A percentile compares a stretch with the other conserved stretches of the same genome.
Conservation (phyloP, 2,113 vertebrate species). For the Leptobrachium ailaonicum region DNA sequence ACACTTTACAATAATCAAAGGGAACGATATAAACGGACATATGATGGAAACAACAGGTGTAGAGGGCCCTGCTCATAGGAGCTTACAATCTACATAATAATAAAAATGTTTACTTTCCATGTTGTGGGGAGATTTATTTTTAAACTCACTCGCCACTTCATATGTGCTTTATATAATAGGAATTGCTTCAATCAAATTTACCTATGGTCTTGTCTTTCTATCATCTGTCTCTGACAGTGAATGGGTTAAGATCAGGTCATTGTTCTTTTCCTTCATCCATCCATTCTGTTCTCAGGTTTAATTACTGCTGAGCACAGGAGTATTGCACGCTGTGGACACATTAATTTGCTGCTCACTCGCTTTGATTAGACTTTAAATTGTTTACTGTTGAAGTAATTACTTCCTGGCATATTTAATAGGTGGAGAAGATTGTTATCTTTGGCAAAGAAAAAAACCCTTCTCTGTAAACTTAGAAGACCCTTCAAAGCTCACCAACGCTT, state of each 20-base stretch:
- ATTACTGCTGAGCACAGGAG: slow-evolving; percentile 49
- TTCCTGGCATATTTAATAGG: slow-evolving; percentile 47
- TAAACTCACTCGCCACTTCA: too few species aligned
- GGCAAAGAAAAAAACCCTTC: slow-evolving; percentile 37
- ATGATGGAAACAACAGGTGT: too few species aligned
- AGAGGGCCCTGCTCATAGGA: too few species aligned
- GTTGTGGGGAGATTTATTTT: too few species aligned
- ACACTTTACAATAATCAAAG: too few species aligned
- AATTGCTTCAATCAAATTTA: too few species aligned
- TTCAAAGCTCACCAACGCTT: slow-evolving; percentile 22
- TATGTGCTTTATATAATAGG: too few species aligned
- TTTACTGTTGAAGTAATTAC: slow-evolving; percentile 49
- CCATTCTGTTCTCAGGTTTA: slow-evolving; percentile 46
- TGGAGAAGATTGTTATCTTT: slow-evolving; percentile 49
- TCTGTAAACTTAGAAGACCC: slow-evolving; percentile 40
- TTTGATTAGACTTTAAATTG: slow-evolving; percentile 51
- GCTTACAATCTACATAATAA: too few species aligned
- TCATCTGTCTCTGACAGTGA: background rate
- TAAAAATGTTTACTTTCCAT: too few species aligned
- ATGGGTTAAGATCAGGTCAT: slow-evolving; percentile 40
- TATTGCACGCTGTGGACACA: slow-evolving; percentile 44
- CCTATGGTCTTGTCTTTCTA: too few species aligned
- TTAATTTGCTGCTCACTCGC: slow-evolving; percentile 47
- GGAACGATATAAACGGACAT: too few species aligned
- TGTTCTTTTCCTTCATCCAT: slow-evolving; percentile 37